phyloP scores from a whole-genome alignment of 35 echinoderm and acorn worm genomes.

The Nesometra sesokonis region DNA sequence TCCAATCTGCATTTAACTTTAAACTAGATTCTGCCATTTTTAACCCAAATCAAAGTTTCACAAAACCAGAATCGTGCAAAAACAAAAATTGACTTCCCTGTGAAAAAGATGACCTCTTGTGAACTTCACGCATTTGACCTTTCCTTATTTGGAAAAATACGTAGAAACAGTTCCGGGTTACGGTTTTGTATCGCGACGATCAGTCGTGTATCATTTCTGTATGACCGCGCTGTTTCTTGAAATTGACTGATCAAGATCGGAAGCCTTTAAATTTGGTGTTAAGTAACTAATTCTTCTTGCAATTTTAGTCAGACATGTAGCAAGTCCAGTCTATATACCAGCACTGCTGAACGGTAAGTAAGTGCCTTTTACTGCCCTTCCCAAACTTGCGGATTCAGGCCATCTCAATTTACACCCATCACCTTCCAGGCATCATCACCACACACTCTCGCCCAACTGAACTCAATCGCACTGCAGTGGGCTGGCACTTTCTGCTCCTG shows the following conservation, averaged over 20 bases:
- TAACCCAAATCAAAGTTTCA: not conserved
- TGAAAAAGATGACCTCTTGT: not conserved
- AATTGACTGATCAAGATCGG: no score
- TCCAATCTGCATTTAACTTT: constrained; percentile 53
- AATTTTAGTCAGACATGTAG: not conserved
- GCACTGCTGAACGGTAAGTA: not conserved
- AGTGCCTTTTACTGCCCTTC: no score
- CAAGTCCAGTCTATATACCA: not conserved
- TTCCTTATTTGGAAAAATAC: not conserved
- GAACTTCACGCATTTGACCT: not conserved
- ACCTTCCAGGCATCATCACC: no score
- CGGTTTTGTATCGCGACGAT: not conserved
- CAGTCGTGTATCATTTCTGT: not conserved
- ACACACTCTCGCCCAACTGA: no score
- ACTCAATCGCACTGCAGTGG: no score
- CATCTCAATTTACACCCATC: no score
- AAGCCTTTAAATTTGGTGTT: not conserved
- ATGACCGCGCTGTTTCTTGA: not conserved
- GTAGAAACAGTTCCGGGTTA: not conserved
- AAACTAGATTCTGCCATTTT: constrained; percentile 24
- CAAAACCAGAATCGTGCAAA: not conserved
- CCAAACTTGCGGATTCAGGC: no score
- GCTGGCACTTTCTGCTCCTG: no score
- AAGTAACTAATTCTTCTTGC: not conserved
- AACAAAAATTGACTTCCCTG: not conserved